Evolutionary conservation across 2,797 vertebrate species (phyloP).

Genomic region (Pseudochirops cupreus): DNA sequence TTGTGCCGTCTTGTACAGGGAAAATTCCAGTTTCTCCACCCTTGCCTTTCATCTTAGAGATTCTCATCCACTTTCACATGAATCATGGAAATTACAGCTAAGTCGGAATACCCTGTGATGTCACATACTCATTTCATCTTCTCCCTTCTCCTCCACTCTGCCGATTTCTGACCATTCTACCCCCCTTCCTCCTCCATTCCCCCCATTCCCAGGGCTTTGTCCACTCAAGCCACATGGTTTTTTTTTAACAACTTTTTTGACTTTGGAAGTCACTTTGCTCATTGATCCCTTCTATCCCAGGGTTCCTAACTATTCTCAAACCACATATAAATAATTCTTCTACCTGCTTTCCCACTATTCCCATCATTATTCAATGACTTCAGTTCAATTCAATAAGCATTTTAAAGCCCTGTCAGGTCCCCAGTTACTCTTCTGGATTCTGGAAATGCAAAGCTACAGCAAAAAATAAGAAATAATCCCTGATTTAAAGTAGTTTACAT

Average conservation of each 20-base stretch:
- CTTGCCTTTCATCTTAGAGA: constrained; percentile 63
- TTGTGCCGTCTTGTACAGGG: neutral
- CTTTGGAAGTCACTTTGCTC: constrained; percentile 53
- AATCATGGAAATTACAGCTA: constrained; percentile 69
- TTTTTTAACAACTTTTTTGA: constrained; percentile 40
- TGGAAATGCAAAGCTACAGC: neutral
- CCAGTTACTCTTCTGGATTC: neutral
- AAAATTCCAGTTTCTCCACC: constrained; percentile 50
- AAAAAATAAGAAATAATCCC: neutral
- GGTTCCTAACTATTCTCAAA: constrained; percentile 31
- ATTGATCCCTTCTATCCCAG: constrained; percentile 33
- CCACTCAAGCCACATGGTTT: constrained; percentile 61
- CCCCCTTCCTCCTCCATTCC: neutral
- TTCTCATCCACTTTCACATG: constrained; percentile 69
- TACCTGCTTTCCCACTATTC: neutral
- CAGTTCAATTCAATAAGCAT: neutral
- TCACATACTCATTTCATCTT: neutral
- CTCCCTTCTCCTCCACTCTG: neutral
- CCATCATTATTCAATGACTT: neutral
- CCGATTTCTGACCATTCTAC: neutral
- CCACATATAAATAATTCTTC: neutral
- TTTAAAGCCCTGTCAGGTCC: neutral
- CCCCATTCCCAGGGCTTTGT: neutral
- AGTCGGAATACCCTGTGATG: neutral
- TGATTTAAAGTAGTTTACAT: neutral